phyloP scores from a whole-genome alignment of 2,888 invertebrate species.

The Chloroclystis v-ata region DNA sequence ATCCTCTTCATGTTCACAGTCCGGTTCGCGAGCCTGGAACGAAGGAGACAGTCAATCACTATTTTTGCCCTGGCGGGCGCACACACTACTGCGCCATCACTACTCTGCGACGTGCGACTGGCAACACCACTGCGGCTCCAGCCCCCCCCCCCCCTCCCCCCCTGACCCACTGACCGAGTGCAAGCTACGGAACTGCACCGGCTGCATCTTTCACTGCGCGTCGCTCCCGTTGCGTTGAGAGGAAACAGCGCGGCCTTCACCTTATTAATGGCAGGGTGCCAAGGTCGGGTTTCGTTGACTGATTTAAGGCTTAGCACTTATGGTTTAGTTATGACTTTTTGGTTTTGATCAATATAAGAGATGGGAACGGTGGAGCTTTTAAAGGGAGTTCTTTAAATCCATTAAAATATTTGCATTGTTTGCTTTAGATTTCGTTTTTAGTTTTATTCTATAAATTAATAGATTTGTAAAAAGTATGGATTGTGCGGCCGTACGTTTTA shows the following conservation, averaged over 20 bases:
- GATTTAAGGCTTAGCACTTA: conserved; percentile 14
- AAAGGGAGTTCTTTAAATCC: background rate
- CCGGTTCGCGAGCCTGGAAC: conserved; percentile 67
- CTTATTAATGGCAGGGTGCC: conserved; percentile 56
- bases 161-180: conserved; percentile 76
- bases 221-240: conserved; percentile 62
- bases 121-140: conserved; percentile 28
- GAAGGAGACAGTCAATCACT: conserved; percentile 59
- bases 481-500: no score
- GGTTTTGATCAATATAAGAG: background rate
- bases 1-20: conserved; percentile 74
- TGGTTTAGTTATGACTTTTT: conserved; percentile 1
- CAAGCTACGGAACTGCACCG: conserved; percentile 69
- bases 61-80: conserved; percentile 42
- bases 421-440: background rate
- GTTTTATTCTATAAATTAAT: no score
- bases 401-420: background rate
- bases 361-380: background rate
- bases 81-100: conserved; percentile 42
- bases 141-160: conserved; percentile 22
- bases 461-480: no score
- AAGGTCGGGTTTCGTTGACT: conserved; percentile 53
- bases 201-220: conserved; percentile 53
- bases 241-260: conserved; percentile 69
- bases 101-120: conserved; percentile 34